These are phyloP conservation scores for Clivina fossor DNA, from an alignment of 2,888 invertebrate species.

Conservation along the genomic window DNA sequence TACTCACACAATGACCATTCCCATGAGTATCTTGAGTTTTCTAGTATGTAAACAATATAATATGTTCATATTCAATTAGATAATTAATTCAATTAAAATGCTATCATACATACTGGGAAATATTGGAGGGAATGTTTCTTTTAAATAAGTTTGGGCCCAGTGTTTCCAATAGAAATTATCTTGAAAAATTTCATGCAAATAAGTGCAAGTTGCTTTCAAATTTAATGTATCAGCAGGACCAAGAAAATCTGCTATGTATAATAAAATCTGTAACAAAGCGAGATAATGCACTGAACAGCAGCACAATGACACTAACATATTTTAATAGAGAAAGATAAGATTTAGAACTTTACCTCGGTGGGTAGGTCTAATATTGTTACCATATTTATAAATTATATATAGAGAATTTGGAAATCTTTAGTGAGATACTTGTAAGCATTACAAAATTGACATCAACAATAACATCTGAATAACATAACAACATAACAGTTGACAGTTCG, in stretches of 20 bases:
- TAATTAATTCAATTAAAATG: no score
- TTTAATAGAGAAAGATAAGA: not conserved
- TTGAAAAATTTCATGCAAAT: slow-evolving; percentile 9
- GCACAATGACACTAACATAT: no score
- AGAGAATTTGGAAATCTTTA: no score
- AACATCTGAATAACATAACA: no score
- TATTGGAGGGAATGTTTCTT: slow-evolving; percentile 14
- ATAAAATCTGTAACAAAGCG: not conserved
- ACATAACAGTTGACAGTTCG: no score
- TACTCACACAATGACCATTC: slow-evolving; percentile 7
- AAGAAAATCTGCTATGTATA: slow-evolving; percentile 15
- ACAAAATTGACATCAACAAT: no score
- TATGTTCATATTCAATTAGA: no score
- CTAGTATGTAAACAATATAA: no score
- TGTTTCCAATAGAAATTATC: slow-evolving; percentile 19
- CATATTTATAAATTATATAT: slow-evolving; percentile 3
- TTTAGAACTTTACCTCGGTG: slow-evolving; percentile 12
- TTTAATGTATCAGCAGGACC: slow-evolving; percentile 14
- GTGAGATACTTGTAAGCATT: no score
- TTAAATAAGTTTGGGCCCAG: slow-evolving; percentile 13
- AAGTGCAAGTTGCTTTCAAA: slow-evolving; percentile 8
- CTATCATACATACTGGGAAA: slow-evolving; percentile 6
- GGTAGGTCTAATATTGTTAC: slow-evolving; percentile 16
- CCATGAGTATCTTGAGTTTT: slow-evolving; percentile 3
- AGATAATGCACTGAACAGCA: not conserved